Evolutionary conservation across 2,797 vertebrate species (phyloP).

Genomic region (Pseudomugil tenellus): DNA sequence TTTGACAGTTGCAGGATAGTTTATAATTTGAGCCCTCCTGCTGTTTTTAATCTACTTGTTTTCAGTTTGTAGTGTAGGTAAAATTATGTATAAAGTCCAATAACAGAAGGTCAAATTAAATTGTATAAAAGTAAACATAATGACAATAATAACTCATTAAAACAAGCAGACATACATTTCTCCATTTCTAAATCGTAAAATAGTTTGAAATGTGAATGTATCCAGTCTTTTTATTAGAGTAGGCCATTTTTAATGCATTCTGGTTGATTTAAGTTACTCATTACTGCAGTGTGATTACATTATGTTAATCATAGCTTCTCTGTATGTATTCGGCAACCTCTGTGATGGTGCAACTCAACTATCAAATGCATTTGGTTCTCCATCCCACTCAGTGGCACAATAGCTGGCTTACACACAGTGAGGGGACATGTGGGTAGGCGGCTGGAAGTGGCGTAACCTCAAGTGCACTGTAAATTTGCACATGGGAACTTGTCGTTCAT

Average conservation of each 20-base stretch:
- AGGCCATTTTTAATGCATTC: slow-evolving; percentile 1
- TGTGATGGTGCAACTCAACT: slow-evolving; percentile 25
- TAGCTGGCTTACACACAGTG: slow-evolving; percentile 54
- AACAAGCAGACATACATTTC: not conserved
- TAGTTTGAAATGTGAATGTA: not conserved
- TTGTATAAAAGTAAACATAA: not conserved
- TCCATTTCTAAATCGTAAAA: not conserved
- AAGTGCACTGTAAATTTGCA: slow-evolving; percentile 60
- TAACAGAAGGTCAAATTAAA: not conserved
- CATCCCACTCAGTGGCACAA: slow-evolving; percentile 60
- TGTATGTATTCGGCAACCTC: not conserved
- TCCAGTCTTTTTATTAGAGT: not conserved
- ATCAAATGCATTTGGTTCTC: slow-evolving; percentile 47
- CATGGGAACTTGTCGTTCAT: slow-evolving; percentile 55
- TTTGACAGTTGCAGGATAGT: no score
- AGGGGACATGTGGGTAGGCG: slow-evolving; percentile 61
- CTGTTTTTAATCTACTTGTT: not conserved
- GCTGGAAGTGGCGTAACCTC: slow-evolving; percentile 70
- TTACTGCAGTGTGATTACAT: slow-evolving; percentile 3
- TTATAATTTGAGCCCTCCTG: not conserved
- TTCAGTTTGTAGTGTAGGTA: not conserved
- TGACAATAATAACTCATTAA: not conserved
- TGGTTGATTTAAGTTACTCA: slow-evolving; percentile 1
- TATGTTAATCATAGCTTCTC: not conserved
- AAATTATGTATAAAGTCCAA: not conserved